Percentiles rank a stretch among this genome's conserved stretches.
These are phyloP conservation scores for Xestia xanthographa DNA, from an alignment of 2,888 invertebrate species.

Conservation along the genomic window DNA sequence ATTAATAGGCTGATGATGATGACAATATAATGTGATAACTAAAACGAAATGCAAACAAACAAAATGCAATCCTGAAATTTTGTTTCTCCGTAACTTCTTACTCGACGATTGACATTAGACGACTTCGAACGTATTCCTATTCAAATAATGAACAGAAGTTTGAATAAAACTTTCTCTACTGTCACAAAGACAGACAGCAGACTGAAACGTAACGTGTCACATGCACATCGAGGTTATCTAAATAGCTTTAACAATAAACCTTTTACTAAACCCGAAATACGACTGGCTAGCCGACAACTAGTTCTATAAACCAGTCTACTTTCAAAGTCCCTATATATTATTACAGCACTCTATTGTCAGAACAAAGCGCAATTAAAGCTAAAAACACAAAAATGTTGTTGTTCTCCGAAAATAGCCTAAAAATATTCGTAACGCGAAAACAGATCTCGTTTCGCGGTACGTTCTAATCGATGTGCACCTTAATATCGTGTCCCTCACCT, in stretches of 20 bases:
- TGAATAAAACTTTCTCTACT: conserved; percentile 39
- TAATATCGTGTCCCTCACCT: conserved; percentile 82
- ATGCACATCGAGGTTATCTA: conserved; percentile 46
- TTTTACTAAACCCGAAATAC: conserved; percentile 47
- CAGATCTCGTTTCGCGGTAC: conserved; percentile 36
- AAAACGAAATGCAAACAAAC: no score
- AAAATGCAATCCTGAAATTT: no score
- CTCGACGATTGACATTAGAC: not conserved
- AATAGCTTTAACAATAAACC: conserved; percentile 48
- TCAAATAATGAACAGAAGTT: conserved; percentile 16
- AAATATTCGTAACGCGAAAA: conserved; percentile 17
- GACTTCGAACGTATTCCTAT: not conserved
- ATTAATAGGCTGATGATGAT: no score
- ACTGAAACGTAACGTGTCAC: conserved; percentile 29
- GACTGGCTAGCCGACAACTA: conserved; percentile 48
- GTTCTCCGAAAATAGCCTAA: not conserved
- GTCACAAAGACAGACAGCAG: not conserved
- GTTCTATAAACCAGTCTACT: conserved; percentile 54
- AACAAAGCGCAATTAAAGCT: conserved; percentile 19
- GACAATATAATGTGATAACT: no score
- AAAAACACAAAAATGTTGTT: conserved; percentile 10
- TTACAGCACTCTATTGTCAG: conserved; percentile 35
- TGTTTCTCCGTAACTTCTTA: no score
- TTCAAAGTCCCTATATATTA: conserved; percentile 46
- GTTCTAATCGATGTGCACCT: conserved; percentile 59